Base-by-base conservation (phyloP, 2,888 invertebrate species). In the Maniola hyperantus region DNA sequence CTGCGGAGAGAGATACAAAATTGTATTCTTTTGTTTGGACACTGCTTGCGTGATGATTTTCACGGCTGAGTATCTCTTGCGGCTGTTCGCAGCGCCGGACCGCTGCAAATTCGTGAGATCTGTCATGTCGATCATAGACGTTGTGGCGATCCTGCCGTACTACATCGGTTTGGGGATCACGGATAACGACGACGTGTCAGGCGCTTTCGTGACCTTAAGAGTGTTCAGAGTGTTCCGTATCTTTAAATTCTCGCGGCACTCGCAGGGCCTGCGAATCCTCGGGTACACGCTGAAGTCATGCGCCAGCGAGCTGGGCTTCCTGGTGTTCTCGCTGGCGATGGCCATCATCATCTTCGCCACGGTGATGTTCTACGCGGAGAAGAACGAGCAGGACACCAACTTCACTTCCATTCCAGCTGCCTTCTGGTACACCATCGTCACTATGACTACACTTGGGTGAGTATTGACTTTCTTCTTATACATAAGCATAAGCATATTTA, bases 11-110 rank as follows among this genome's bases (percentile, higher is more conserved):
- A 95, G 98, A 72, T 99, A 99, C 93, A 98, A 99, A 93, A 97
- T 98, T 78, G 97, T 98, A 75, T 99, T 99, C 94, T 99, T 99
- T 94, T 99, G 99, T 89, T 93, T 99, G 91, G 99, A 99, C 93
- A 99, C 99, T 26, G 99, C 99, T 72, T 99, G 99, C 92, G 99
- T 99, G 77, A 99, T 99, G 98, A 99, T 99, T 76, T 99, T 99
- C 94, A 99, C 99, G 18, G 98, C 99, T 54, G 99, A 99, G 89
- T 99, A 99, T 88, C 93, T 99, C 77, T 93, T 99, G 73, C 95
- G 97, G 83, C 94, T 99, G 79, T 99, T 98, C 90, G 99, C 99
- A 11, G 99, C 99, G n/a, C 99, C 99, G 34, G 98, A 98, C 91
- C 95, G 99, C 71, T 98, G 98, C 93, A 98, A 98, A 92, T 99